These are phyloP conservation scores for Bucorvus abyssinicus DNA, from an alignment of 2,797 vertebrate genomes.

Conservation along the genomic window DNA sequence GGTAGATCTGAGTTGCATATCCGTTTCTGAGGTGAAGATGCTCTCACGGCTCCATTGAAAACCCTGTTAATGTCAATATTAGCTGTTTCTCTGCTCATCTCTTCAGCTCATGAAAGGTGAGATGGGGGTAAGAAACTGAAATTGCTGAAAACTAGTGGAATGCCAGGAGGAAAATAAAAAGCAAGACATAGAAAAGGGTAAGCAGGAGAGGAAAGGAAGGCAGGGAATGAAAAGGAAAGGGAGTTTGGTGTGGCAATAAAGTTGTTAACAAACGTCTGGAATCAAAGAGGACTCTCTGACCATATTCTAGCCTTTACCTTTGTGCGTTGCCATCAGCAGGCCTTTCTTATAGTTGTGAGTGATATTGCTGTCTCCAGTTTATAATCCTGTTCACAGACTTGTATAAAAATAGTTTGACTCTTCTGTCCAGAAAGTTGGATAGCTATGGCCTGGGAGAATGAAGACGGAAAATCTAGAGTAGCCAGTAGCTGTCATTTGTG, in stretches of 20 bases:
- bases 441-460: not conserved
- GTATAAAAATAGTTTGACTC: not conserved
- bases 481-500: not conserved
- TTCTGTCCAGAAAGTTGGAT: not conserved
- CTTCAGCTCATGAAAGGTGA: not conserved
- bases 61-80: not conserved
- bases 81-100: not conserved
- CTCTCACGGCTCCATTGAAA: not conserved
- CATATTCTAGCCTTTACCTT: not conserved
- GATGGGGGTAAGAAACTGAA: not conserved
- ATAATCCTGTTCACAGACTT: not conserved
- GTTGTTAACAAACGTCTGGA: not conserved
- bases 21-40: not conserved
- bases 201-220: not conserved
- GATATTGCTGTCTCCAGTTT: constrained; percentile 2
- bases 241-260: not conserved
- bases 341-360: not conserved
- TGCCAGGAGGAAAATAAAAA: not conserved
- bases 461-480: not conserved
- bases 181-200: not conserved
- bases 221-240: not conserved
- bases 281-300: not conserved
- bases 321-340: not conserved
- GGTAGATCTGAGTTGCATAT: not conserved
- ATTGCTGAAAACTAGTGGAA: not conserved